Conservation (phyloP, 64 coral and sea anemone genomes). For the Stichodactyla mertensii region DNA sequence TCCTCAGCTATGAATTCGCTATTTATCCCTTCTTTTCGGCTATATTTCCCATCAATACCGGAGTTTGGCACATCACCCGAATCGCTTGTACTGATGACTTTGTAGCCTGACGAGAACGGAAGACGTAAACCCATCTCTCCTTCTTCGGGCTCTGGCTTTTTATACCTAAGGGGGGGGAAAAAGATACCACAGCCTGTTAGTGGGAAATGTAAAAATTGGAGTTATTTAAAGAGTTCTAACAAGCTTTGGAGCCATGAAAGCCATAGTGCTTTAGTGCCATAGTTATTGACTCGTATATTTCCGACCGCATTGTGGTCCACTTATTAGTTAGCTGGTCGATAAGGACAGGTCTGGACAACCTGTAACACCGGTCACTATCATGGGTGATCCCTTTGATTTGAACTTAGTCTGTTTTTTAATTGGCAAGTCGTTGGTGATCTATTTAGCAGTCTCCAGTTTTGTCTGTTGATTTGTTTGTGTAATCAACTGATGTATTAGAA, state of each 20-base stretch:
- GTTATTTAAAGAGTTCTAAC: neutral
- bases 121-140: constrained; percentile 15
- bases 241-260: too few species aligned
- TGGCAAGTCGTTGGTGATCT: neutral
- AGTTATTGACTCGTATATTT: too few species aligned
- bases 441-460: neutral
- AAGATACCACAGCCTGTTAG: neutral
- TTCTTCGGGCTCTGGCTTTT: constrained; percentile 51
- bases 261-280: too few species aligned
- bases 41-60: neutral
- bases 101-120: constrained; percentile 55
- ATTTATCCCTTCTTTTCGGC: neutral
- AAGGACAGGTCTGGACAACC: too few species aligned
- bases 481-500: neutral
- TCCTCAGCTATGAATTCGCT: constrained; percentile 1
- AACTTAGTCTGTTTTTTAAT: neutral
- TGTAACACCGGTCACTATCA: too few species aligned
- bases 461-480: neutral
- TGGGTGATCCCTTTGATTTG: too few species aligned
- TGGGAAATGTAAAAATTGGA: neutral
- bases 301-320: too few species aligned
- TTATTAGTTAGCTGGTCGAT: too few species aligned
- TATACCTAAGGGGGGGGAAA: constrained; percentile 16
- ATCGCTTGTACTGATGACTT: constrained; percentile 16
- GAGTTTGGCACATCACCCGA: neutral